Evolutionary conservation across 53 echinoderm and acorn worm species (phyloP), one percentile per base, ranked within the genome.

Genomic region (Hippasteria phrygiana): DNA sequence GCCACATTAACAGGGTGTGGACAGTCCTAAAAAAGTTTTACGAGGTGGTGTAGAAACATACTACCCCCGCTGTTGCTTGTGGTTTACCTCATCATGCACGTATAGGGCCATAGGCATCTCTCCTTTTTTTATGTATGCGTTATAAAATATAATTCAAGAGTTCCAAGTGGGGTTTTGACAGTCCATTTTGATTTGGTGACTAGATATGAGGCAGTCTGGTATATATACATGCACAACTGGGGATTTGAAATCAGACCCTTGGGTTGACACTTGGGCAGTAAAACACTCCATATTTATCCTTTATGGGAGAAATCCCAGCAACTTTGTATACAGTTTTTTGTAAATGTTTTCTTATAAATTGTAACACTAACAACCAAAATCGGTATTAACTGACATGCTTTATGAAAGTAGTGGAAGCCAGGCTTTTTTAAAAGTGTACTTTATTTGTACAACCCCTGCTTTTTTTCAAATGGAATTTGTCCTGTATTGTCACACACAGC

Each of bases 1-100:
- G 82, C 43, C 82, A 82, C 65, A 82, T 64, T 43, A 65, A 11
- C 82, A 45, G 82, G 82, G 82, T 65, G 82, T 43, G 62, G 82
- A 66, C 28, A 26, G 65, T 82, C 66, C 64, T 82, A 2, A 64
- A 46, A 28, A 29, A 46, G 16, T 62, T 82, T 64, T 82, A 82
- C 66, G 82, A 82, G 46, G 64, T 45, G 41, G 43, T 73, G 36
- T 1, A 36, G 67, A 66, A 66, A 66, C 67, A 66, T 36, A 66
- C 33, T 66, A 11, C 35, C n/a, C 39, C 56, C 12, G 38, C 55
- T 22, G 43, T 72, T 78, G 37, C 38, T 78, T 56, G 39, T 53
- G 53, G 78, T 78, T 55, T 54, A 55, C 55, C 55, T 50, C n/a
- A n/a, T 75, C 75, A 50, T 29, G 5, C 4, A 26, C 5, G 28